Conservation (phyloP, 2,797 vertebrate genomes). For the Apodemus agrarius region DNA sequence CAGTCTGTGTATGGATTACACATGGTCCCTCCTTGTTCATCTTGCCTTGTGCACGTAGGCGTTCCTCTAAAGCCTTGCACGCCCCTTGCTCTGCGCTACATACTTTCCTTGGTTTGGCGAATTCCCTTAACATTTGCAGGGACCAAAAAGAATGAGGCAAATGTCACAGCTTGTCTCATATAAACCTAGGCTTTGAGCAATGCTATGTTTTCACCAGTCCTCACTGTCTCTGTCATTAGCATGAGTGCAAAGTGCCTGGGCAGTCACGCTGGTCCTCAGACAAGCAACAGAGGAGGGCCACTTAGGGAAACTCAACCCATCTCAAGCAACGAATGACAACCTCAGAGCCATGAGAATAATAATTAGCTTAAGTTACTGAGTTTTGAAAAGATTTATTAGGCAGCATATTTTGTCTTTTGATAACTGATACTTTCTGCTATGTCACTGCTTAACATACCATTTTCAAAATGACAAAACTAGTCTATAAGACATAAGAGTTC, state of each 20-base stretch:
- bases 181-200: not conserved
- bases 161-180: not conserved
- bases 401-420: not conserved
- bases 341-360: not conserved
- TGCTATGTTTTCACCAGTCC: not conserved
- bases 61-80: not conserved
- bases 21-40: not conserved
- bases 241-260: not conserved
- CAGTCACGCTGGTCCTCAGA: not conserved
- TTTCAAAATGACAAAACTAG: constrained; percentile 31
- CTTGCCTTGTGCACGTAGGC: not conserved
- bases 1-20: not conserved
- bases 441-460: not conserved
- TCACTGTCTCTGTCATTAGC: not conserved
- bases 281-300: not conserved
- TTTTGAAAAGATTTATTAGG: not conserved
- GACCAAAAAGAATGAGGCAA: not conserved
- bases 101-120: not conserved
- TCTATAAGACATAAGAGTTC: not conserved
- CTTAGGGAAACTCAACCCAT: not conserved
- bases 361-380: not conserved
- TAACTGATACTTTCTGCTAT: not conserved
- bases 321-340: not conserved
- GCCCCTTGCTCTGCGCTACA: not conserved
- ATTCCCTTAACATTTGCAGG: not conserved